Evolutionary conservation across 2,113 vertebrate species (phyloP).

Genomic region (Calidris pugnax): DNA sequence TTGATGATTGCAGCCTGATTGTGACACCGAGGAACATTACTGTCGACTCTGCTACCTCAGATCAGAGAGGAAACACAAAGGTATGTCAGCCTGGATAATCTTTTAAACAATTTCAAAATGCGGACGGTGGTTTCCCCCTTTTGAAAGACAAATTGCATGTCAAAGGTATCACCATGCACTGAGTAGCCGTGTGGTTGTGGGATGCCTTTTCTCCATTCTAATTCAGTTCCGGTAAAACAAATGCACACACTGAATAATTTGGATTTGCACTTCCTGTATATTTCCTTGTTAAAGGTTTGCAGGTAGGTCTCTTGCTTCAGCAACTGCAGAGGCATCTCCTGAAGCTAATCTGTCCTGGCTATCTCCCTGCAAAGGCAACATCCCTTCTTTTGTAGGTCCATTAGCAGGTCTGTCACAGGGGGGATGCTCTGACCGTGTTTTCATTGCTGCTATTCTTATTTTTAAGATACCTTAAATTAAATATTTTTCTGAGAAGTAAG

Average conservation of each 20-base stretch:
- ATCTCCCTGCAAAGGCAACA: neutral
- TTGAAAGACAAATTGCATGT: conserved; percentile 54
- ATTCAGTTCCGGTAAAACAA: conserved; percentile 7
- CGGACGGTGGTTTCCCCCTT: neutral
- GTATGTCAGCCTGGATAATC: conserved; percentile 18
- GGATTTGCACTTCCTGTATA: neutral
- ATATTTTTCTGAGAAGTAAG: neutral
- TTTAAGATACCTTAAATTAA: neutral
- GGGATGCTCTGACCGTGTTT: neutral
- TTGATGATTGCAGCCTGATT: conserved; percentile 21
- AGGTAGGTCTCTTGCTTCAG: neutral
- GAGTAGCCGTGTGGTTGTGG: neutral
- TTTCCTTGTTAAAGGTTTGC: neutral
- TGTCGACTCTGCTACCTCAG: neutral
- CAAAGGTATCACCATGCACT: neutral
- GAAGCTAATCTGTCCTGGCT: neutral
- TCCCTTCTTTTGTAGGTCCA: neutral
- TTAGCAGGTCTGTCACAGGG: neutral
- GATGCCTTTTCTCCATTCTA: neutral
- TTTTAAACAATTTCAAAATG: conserved; percentile 25
- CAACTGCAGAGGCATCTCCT: neutral
- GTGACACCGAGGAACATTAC: neutral
- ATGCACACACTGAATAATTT: neutral
- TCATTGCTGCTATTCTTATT: neutral
- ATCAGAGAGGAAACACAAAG: conserved; percentile 34